Conservation (phyloP, 1,140 invertebrate species). For the Achatina immaculata region DNA sequence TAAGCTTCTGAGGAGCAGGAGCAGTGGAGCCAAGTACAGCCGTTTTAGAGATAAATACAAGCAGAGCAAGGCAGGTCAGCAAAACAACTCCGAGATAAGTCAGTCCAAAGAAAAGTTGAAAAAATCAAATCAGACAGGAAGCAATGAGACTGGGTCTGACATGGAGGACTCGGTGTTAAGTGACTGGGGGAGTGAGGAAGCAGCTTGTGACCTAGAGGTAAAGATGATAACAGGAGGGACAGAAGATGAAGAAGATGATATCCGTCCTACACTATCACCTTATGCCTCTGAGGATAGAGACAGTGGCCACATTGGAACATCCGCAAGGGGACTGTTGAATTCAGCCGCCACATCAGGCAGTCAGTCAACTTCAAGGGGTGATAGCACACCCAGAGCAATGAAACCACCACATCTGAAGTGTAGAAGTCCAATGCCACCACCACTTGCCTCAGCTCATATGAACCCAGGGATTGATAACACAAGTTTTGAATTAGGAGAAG, state of each 20-base stretch:
- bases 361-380: constrained; percentile 21
- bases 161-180: constrained; percentile 52
- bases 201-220: constrained; percentile 61
- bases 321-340: not conserved
- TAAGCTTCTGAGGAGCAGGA: constrained; percentile 47
- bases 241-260: constrained; percentile 56
- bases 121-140: constrained; percentile 42
- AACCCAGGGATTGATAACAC: constrained; percentile 54
- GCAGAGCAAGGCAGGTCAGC: constrained; percentile 33
- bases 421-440: constrained; percentile 29
- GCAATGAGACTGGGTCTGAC: constrained; percentile 56
- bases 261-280: constrained; percentile 47
- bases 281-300: constrained; percentile 47
- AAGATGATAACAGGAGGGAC: constrained; percentile 59
- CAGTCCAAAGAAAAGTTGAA: constrained; percentile 43
- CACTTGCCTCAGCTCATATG: not conserved
- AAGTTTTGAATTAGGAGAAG: constrained; percentile 52
- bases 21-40: constrained; percentile 53
- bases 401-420: constrained; percentile 25
- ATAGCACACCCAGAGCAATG: constrained; percentile 25
- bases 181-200: constrained; percentile 61
- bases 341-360: constrained; percentile 7
- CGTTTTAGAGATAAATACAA: constrained; percentile 52
- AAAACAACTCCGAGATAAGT: constrained; percentile 36
- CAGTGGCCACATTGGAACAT: constrained; percentile 23